Conservation (phyloP, 2,797 vertebrate species). For the Parauchenoglanis punctatus region DNA sequence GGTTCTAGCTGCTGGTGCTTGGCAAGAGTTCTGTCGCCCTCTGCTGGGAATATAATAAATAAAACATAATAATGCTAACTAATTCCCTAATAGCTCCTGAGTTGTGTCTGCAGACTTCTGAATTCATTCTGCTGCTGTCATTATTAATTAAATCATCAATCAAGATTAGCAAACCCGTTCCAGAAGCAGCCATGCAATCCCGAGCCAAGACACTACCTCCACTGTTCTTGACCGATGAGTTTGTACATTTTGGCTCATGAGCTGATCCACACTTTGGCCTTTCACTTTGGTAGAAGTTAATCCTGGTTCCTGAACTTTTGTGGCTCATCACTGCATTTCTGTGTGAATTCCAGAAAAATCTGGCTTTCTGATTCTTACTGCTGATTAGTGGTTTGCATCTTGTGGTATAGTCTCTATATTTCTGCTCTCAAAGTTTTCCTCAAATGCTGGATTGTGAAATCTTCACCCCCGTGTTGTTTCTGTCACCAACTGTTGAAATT, state of each 20-base stretch:
- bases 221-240: neutral
- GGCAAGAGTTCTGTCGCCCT: conserved; percentile 16
- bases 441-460: neutral
- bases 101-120: neutral
- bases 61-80: neutral
- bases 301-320: neutral
- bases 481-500: neutral
- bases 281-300: neutral
- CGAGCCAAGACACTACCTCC: neutral
- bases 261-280: no score
- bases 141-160: no score
- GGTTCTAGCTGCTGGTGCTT: neutral
- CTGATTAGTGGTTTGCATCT: neutral
- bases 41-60: neutral
- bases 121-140: neutral
- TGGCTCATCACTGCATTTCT: neutral
- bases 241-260: neutral
- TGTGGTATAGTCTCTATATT: neutral
- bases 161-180: neutral
- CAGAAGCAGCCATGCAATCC: neutral
- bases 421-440: neutral
- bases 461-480: neutral
- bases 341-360: neutral
- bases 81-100: neutral
- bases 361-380: neutral